Percentiles rank a stretch among this genome's conserved stretches.
Evolutionary conservation across 53 echinoderm and acorn worm species (phyloP).

Genomic region (Glandiceps talaboti): DNA sequence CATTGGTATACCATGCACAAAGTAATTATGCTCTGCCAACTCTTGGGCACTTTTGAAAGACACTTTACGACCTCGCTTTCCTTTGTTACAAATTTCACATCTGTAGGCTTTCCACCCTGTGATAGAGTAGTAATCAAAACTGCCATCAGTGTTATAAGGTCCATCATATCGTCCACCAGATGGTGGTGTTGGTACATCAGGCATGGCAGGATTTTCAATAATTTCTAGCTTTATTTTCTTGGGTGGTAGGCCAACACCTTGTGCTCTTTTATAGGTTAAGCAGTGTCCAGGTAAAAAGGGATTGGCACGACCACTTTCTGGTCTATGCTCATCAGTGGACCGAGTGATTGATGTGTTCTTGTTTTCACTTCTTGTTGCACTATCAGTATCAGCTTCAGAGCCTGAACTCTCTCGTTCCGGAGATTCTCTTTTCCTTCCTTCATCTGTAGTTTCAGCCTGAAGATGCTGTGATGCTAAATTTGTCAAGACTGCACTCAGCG

Average conservation of each 20-base stretch:
- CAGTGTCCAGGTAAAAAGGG: not conserved
- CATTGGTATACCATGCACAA: not conserved
- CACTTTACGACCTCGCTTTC: conserved; percentile 20
- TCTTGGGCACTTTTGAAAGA: conserved; percentile 87
- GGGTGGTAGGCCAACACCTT: not conserved
- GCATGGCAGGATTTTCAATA: not conserved
- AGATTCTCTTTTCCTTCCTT: not conserved
- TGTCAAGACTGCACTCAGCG: not conserved
- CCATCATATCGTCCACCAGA: not conserved
- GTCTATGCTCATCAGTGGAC: not conserved
- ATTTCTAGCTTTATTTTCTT: not conserved
- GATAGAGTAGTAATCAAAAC: conserved; percentile 95
- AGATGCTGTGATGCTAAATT: not conserved
- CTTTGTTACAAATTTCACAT: conserved; percentile 90
- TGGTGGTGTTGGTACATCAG: too few relatives aligned
- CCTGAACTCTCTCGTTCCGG: not conserved
- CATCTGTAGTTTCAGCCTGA: not conserved
- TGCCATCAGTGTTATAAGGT: conserved; percentile 88
- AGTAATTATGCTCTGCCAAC: conserved; percentile 72
- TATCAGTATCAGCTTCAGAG: not conserved
- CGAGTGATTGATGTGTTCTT: not conserved
- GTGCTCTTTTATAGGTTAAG: not conserved
- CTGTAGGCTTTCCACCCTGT: conserved; percentile 99
- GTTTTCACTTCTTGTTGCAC: not conserved
- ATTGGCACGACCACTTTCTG: not conserved